A percentile compares a stretch with the other conserved stretches of the same genome.
These are phyloP conservation scores for Heliconius sara DNA, from an alignment of 2,888 invertebrate genomes.

Conservation along the genomic window DNA sequence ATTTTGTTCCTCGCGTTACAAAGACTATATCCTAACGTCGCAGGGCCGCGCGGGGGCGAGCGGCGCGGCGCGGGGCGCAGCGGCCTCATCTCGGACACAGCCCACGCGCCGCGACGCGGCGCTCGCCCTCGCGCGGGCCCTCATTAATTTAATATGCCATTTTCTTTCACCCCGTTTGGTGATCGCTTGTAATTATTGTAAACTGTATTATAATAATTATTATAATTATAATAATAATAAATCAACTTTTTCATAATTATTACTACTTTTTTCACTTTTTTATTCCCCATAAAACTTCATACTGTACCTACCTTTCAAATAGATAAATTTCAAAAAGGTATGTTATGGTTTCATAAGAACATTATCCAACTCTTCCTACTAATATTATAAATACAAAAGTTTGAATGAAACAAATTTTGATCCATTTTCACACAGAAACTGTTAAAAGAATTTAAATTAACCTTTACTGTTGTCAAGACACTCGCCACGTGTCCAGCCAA, in stretches of 20 bases:
- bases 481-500: too few species aligned
- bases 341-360: too few species aligned
- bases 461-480: too few species aligned
- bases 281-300: background rate
- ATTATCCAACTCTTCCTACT: too few species aligned
- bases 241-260: conserved; percentile 85
- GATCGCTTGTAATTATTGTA: conserved; percentile 85
- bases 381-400: too few species aligned
- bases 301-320: background rate
- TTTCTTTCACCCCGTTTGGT: conserved; percentile 84
- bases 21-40: conserved; percentile 82
- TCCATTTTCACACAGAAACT: too few species aligned
- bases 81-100: conserved; percentile 53
- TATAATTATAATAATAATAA: conserved; percentile 82
- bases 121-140: conserved; percentile 53
- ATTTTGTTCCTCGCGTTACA: conserved; percentile 84
- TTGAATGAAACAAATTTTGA: too few species aligned
- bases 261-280: conserved; percentile 71
- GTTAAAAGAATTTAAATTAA: too few species aligned
- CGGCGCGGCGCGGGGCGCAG: conserved; percentile 64
- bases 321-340: background rate
- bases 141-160: conserved; percentile 82
- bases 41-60: conserved; percentile 59
- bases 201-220: conserved; percentile 85
- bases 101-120: conserved; percentile 84